Evolutionary conservation across 2,113 vertebrate species (phyloP), one percentile per base, ranked within the genome.

Genomic region (Pseudorasbora parva): DNA sequence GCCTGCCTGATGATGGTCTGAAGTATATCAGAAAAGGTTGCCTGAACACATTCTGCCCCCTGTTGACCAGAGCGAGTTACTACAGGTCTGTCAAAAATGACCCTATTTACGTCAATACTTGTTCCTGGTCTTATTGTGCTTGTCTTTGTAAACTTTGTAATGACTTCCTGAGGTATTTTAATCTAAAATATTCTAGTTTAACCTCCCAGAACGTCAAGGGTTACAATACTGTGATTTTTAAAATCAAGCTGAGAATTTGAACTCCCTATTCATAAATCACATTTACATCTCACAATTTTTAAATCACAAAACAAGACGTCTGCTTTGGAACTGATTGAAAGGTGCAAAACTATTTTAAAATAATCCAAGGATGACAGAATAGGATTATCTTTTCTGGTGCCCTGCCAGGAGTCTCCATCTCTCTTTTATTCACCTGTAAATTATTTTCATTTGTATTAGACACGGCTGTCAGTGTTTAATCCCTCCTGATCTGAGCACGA

Each of bases 391-490:
- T 81, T 81, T 81, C 79, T 68, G 79, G 79, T 68, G 79, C 59
- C 25, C 78, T 79, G 78, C 78, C 78, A 79, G 78, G 43, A 64
- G 43, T 69, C 64, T 25, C 79, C 47, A 69, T 69, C 79, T 81
- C 64, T 81, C 64, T 54, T 81, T 81, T 81, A 81, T 81, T 69
- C 64, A 81, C 79, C 79, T 89, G 82, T 80, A 90, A 89, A 91
- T 90, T 84, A 92, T 92, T 93, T 92, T 90, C 90, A 91, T 91
- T 93, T 91, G 90, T 88, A 87, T 88, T 92, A 87, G 91, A 85
- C 90, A 90, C 68, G 89, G 87, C 89, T 93, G 91, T 92, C 91
- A 90, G 89, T 92, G 86, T 73, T 85, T 90, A 91, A 91, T 90
- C 81, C 68, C 88, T 85, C 89, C 90, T 84, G 33, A 88, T 90